Base-by-base conservation (phyloP, 2,797 vertebrate species). In the Karalla daura region DNA sequence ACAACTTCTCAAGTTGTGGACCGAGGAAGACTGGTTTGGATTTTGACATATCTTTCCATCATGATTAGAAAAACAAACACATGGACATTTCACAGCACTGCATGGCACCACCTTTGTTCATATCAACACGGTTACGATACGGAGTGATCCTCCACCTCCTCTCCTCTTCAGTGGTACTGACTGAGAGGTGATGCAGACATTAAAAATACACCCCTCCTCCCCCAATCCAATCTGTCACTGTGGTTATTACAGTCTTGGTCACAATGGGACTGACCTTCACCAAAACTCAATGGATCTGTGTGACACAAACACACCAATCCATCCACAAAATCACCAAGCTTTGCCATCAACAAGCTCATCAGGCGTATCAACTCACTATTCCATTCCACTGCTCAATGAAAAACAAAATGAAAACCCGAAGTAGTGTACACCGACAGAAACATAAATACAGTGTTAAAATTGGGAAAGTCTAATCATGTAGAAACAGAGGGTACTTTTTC, bases 231-330 rank as follows among this genome's bases (percentile, higher is more conserved):
- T 90, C 80, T 76, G 69, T 90, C 88, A 86, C 72, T 63, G 56
- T 64, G 54, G 86, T 88, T 92, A 81, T 89, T 86, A 80, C 74
- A 77, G 81, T 81, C 47, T 84, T 74, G 65, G 80, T 63, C 84
- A 90, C 81, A 91, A 88, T 89, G 80, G 76, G 76, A 72, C 68
- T 84, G 90, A 91, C 91, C 90, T 93, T 92, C 90, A 76, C 67
- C 74, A 78, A 84, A 87, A 86, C 83, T 83, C 82, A 89, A 90
- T 86, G 87, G 83, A 87, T 86, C 76, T 84, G 60, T 86, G 50
- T 79, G 74, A 85, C 84, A 81, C 63, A 78, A 49, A 68, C 36
- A 43, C 36, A 68, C 70, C 68, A 58, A 79, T 82, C 68, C 75
- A 81, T 84, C 74, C 70, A 81, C 59, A 63, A 55, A 68, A 74